Evolutionary conservation across 2,888 invertebrate genomes (phyloP), one percentile per base, ranked within the genome.

Genomic region (Caenorhabditis japonica): DNA sequence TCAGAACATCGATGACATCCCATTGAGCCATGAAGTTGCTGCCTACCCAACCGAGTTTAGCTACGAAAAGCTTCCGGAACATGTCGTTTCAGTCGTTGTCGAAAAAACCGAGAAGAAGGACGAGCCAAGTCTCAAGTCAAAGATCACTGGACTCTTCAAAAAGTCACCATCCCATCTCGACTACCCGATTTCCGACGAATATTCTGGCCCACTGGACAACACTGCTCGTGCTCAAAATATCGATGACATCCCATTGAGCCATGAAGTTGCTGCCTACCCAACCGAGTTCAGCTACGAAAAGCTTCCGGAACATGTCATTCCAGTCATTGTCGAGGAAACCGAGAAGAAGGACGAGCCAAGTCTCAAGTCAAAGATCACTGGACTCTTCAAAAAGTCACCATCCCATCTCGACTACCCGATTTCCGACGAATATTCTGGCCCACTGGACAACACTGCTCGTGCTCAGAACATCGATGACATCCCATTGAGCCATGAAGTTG

Each of bases 361-460:
- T 8, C 69, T 23, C 55, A 70, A 39, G 30, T 66, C 61, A 64
- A 62, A 62, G 64, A 47, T 72, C 27, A 47, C 77, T 27, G 77
- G 77, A 34, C 55, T 77, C 30, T 77, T 77, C 76, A 77, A 73
- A 51, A 68, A 62, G 38, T 46, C 44, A 15, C 62, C 73, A 19
- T 61, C 77, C 23, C 77, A 77, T 27, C 61, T 59, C 30, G 73
- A 77, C 47, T 76, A 69, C 41, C 77, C 77, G 15, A 58, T 47
- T 23, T 59, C 69, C 38, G 52, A 53, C 12, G 25, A 17, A 21
- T 58, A 64, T 38, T 49, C 55, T 23, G 74, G 53, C 44, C 61
- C 66, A 41, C 23, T 51, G 19, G 75, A 59, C 19, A 36, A 55
- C 36, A 66, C 61, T 13, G 21, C 15, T 10, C 58, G 34, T 34